Percentiles rank a stretch among this genome's conserved stretches.
Conservation (phyloP, 2,888 invertebrate species). For the Odontocerum albicorne region DNA sequence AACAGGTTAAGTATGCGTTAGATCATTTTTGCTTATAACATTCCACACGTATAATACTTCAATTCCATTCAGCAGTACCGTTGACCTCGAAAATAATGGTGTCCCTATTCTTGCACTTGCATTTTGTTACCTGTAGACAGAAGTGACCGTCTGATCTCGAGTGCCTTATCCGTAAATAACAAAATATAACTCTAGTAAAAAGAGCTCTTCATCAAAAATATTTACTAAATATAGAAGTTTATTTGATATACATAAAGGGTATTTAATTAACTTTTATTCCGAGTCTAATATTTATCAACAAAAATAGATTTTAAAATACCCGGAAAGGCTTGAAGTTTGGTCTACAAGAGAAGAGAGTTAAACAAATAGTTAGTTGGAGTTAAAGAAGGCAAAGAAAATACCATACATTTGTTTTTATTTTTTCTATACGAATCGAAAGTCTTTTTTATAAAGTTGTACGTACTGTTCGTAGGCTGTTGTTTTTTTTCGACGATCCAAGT, state of each 20-base stretch:
- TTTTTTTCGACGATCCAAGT: too few species aligned
- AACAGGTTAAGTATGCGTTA: too few species aligned
- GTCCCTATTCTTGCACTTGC: conserved; percentile 7
- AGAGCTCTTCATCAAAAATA: not conserved
- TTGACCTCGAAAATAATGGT: conserved; percentile 2
- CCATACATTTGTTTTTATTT: too few species aligned
- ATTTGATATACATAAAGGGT: not conserved
- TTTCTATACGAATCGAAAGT: too few species aligned
- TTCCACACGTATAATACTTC: not conserved
- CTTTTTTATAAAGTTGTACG: too few species aligned
- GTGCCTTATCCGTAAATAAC: not conserved
- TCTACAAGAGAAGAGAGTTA: not conserved
- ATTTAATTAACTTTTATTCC: not conserved
- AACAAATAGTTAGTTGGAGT: too few species aligned
- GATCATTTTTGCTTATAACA: too few species aligned
- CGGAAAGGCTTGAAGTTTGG: not conserved
- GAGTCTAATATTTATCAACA: not conserved
- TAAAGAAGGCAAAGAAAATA: too few species aligned
- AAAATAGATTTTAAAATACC: not conserved
- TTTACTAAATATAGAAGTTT: not conserved
- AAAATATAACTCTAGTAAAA: not conserved
- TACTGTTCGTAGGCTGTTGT: too few species aligned
- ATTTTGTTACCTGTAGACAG: conserved; percentile 6
- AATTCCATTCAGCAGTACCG: not conserved
- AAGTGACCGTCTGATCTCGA: conserved; percentile 21